Base-by-base conservation (phyloP, 2,888 invertebrate species). In the Synanthedon formicaeformis region DNA sequence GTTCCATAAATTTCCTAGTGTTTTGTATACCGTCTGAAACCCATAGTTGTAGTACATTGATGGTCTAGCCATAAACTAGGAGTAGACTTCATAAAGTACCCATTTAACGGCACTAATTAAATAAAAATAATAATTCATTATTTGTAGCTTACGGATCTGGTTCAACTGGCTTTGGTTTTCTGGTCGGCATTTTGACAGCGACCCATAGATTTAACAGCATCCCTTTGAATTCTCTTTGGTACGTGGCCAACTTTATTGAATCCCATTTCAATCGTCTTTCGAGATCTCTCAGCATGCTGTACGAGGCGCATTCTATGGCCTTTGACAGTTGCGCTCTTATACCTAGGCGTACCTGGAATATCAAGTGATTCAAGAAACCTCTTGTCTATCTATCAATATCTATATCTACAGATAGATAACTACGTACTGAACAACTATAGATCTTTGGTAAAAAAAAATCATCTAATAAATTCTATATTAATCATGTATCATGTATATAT, bases 251-350 rank as follows among this genome's bases (percentile, higher is more conserved):
- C 52, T 71, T 78, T 2, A 86, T 78, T 0, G 77, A 73, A 40
- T 74, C 66, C 41, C 70, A 70, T 0, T 65, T 65, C 2, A 88
- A 65, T 2, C 76, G 56, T 23, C 74, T 70, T 54, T 84, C 78
- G 27, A 88, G 52, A 53, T 88, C 73, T 5, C 88, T 63, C 0
- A 89, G 76, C 0, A 87, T 62, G 0, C 71, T 66, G 66, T 83
- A 88, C 0, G 88, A 87, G 0, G 87, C 84, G 48, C 73, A 68
- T 58, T 87, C 77, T 10, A 89, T 81, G 0, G 87, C 80, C 4
- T 66, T 57, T 0, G 79, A 69, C 0, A 88, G 67, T 51, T 88
- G 81, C 1, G 69, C 67, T 6, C 88, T 66, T 0, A 88, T 66
- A 0, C 64, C 73, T 23, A 75, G 14, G 0, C 87, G 78, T 0